Conservation (phyloP, 2,888 invertebrate genomes). For the Morinoia aosen region DNA sequence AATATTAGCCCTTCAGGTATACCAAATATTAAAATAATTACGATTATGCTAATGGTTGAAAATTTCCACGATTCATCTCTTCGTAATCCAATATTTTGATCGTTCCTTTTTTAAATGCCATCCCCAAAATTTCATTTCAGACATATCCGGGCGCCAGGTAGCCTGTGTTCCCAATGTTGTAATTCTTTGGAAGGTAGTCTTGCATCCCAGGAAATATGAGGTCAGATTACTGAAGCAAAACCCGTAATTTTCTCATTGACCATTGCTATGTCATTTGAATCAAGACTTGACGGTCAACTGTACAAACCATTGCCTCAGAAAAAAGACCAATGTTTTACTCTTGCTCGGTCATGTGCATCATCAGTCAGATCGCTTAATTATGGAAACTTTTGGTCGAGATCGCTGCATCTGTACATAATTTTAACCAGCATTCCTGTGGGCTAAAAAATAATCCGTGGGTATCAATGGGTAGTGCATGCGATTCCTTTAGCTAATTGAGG, state of each 20-base stretch:
- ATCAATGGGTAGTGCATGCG: not conserved
- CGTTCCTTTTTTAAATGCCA: not conserved
- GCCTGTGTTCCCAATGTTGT: not conserved
- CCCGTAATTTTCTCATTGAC: not conserved
- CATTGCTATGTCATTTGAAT: not conserved
- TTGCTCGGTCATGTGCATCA: not conserved
- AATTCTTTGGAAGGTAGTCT: not conserved
- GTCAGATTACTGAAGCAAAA: conserved; percentile 25
- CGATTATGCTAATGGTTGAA: not conserved
- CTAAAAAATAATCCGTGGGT: not conserved
- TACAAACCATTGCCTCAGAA: not conserved
- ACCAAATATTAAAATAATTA: too few relatives aligned
- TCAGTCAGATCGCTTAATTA: not conserved
- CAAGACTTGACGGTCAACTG: not conserved
- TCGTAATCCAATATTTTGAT: not conserved
- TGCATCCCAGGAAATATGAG: not conserved
- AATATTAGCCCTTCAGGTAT: not conserved
- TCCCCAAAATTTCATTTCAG: not conserved
- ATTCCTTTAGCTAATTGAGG: conserved; percentile 24
- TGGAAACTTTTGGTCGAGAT: not conserved
- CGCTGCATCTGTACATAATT: not conserved
- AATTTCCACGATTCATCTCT: not conserved
- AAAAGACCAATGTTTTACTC: not conserved
- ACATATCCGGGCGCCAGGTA: not conserved
- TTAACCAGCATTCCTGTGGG: not conserved